A percentile compares a stretch with the other conserved stretches of the same genome.
phyloP scores from a whole-genome alignment of 1,140 invertebrate genomes.

The Formica exsecta region DNA sequence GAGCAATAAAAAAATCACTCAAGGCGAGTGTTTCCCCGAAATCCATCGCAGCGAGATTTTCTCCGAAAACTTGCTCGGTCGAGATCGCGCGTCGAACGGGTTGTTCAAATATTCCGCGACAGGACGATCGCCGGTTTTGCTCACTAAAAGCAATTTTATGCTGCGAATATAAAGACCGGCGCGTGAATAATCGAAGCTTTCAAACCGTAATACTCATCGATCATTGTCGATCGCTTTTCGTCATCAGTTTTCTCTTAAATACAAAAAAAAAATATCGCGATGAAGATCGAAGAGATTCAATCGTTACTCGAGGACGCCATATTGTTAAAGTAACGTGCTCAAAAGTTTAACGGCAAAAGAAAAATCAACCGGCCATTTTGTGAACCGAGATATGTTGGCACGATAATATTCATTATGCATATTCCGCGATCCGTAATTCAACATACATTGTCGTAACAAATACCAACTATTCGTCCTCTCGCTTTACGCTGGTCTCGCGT shows the following conservation, averaged over 20 bases:
- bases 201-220: neutral
- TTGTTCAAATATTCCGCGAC: conserved; percentile 10
- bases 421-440: neutral
- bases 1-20: conserved; percentile 10
- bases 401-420: neutral
- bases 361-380: neutral
- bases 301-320: conserved; percentile 59
- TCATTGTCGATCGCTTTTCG: conserved; percentile 5
- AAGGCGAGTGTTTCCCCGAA: conserved; percentile 9
- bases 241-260: neutral
- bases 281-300: conserved; percentile 7
- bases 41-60: neutral
- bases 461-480: neutral
- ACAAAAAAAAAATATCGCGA: conserved; percentile 4
- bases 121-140: neutral
- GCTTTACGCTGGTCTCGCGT: neutral
- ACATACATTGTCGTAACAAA: neutral
- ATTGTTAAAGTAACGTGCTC: conserved; percentile 58
- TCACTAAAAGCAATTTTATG: conserved; percentile 1
- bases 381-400: neutral
- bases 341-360: neutral
- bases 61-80: neutral
- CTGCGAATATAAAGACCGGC: neutral
- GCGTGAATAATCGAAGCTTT: conserved; percentile 1
- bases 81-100: neutral